phyloP scores from a whole-genome alignment of 2,113 vertebrate species.

The Syngnathus scovelli region DNA sequence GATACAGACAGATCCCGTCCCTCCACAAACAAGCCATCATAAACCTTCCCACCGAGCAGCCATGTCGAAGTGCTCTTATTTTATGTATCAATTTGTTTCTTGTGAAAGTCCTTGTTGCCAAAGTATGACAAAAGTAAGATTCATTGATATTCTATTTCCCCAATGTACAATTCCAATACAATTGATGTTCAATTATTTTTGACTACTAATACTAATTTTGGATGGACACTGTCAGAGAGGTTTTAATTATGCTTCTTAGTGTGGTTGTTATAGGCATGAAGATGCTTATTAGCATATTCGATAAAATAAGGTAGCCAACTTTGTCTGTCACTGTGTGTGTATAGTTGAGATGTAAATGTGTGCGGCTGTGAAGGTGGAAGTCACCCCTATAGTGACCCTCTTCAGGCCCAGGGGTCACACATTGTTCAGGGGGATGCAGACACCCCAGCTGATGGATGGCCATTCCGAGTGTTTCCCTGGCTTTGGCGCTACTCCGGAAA shows the following conservation, averaged over 20 bases:
- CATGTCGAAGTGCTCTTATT: background rate
- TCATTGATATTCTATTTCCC: too few relatives aligned
- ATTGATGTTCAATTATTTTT: too few relatives aligned
- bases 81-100: background rate
- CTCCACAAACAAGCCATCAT: constrained; percentile 33
- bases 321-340: background rate
- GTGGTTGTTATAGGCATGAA: background rate
- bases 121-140: too few relatives aligned
- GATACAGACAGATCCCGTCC: constrained; percentile 58
- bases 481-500: constrained; percentile 59
- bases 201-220: background rate
- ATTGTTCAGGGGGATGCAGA: constrained; percentile 69
- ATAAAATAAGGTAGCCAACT: background rate
- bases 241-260: background rate
- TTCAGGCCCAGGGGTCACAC: constrained; percentile 54
- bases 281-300: background rate
- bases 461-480: constrained; percentile 53
- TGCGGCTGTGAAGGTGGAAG: constrained; percentile 50
- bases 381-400: constrained; percentile 54
- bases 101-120: too few relatives aligned
- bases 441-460: constrained; percentile 56
- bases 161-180: too few relatives aligned
- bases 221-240: background rate
- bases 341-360: constrained; percentile 17
- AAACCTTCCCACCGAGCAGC: constrained; percentile 37